phyloP scores from a whole-genome alignment of 1,140 invertebrate species.

The Drosophila lowei region DNA sequence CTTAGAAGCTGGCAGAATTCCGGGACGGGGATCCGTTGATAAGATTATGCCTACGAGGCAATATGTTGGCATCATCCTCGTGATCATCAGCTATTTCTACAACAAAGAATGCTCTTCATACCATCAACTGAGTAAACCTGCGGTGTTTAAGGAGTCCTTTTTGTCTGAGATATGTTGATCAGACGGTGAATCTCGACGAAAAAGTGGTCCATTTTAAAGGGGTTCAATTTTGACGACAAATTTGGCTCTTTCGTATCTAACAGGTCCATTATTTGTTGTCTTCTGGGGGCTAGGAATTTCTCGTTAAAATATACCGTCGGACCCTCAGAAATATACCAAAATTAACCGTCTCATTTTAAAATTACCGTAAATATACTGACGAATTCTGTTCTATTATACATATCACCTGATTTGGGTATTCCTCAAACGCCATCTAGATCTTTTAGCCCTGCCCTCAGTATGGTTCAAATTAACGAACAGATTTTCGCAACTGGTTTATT shows the following conservation, averaged over 20 bases:
- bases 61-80: slow-evolving; percentile 27
- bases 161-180: slow-evolving; percentile 86
- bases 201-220: slow-evolving; percentile 94
- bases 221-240: slow-evolving; percentile 97
- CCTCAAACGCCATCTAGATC: too few species aligned
- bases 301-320: too few species aligned
- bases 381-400: too few species aligned
- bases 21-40: slow-evolving; percentile 85
- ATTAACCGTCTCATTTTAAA: too few species aligned
- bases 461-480: slow-evolving; percentile 87
- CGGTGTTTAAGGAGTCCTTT: slow-evolving; percentile 20
- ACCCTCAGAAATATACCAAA: too few species aligned
- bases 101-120: slow-evolving; percentile 51
- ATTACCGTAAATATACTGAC: too few species aligned
- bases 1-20: slow-evolving; percentile 92
- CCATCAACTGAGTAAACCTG: neutral
- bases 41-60: slow-evolving; percentile 18
- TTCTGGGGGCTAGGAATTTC: slow-evolving; percentile 93
- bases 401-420: too few species aligned
- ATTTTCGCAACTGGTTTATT: too few species aligned
- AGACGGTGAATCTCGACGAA: slow-evolving; percentile 98
- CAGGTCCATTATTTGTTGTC: too few species aligned
- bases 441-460: too few species aligned
- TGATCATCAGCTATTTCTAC: slow-evolving; percentile 85
- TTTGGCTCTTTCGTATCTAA: slow-evolving; percentile 87